Evolutionary conservation across 1,140 invertebrate genomes (phyloP).

Genomic region (Nasonia vitripennis): DNA sequence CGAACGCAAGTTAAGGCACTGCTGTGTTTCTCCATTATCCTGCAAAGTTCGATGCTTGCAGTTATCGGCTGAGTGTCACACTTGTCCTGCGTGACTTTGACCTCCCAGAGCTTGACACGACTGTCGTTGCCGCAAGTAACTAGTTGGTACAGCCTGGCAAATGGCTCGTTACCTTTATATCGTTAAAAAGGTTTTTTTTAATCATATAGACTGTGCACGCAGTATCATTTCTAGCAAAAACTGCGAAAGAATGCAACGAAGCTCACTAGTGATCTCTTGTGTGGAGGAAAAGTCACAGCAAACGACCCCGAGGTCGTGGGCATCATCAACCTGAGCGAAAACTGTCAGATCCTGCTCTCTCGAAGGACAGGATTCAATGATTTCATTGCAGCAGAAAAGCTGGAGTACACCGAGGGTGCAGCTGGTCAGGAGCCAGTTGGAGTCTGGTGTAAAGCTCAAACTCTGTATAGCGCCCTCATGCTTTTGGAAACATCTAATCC

Average conservation of each 20-base stretch:
- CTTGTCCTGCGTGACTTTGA: conserved; percentile 70
- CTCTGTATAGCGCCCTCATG: conserved; percentile 82
- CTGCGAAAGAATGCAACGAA: neutral
- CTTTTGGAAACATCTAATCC: conserved; percentile 77
- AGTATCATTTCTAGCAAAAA: neutral
- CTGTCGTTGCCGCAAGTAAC: conserved; percentile 85
- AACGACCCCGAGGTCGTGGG: conserved; percentile 85
- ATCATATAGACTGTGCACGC: neutral
- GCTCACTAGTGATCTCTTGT: conserved; percentile 64
- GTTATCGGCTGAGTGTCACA: conserved; percentile 56
- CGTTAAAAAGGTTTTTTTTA: neutral
- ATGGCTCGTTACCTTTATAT: conserved; percentile 67
- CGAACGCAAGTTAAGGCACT: conserved; percentile 79
- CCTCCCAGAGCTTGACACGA: conserved; percentile 84
- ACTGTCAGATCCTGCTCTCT: conserved; percentile 65
- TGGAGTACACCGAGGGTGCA: conserved; percentile 81
- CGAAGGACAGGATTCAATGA: conserved; percentile 70
- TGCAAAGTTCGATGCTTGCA: conserved; percentile 60
- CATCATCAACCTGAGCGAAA: conserved; percentile 77
- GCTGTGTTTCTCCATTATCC: conserved; percentile 69
- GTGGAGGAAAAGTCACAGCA: conserved; percentile 78
- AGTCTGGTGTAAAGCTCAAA: conserved; percentile 81
- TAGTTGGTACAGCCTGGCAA: conserved; percentile 76
- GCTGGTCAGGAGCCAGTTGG: conserved; percentile 80
- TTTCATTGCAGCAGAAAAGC: conserved; percentile 78